Conservation (phyloP, 2,113 vertebrate species). For the Trogon surrucura region DNA sequence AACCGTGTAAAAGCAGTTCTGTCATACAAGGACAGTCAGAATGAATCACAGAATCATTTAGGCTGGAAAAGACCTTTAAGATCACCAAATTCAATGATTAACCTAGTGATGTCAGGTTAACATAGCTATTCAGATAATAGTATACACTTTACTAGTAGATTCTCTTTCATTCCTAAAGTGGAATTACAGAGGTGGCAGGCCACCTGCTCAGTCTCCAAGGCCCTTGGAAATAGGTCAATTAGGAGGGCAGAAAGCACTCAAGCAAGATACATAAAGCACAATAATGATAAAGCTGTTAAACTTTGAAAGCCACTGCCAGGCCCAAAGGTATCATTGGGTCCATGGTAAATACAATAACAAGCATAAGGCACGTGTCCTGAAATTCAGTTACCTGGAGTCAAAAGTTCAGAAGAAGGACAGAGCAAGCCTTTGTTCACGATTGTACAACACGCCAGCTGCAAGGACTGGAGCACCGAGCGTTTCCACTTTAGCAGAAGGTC, state of each 20-base stretch:
- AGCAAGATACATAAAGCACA: background rate
- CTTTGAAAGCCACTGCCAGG: background rate
- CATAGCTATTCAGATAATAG: background rate
- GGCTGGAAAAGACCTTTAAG: too few species aligned
- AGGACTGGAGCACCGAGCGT: background rate
- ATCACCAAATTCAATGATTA: too few species aligned
- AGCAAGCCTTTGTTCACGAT: background rate
- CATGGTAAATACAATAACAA: background rate
- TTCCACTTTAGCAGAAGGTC: background rate
- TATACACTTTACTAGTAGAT: background rate
- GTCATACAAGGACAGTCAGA: background rate
- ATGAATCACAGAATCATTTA: background rate
- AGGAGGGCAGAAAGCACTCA: background rate
- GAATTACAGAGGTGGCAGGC: background rate
- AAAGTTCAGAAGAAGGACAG: background rate
- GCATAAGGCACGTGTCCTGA: background rate
- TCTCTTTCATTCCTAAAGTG: background rate
- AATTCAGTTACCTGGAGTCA: background rate
- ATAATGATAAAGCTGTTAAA: background rate
- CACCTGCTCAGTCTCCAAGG: background rate
- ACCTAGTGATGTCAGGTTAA: too few species aligned
- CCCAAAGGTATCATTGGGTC: background rate
- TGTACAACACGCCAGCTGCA: background rate
- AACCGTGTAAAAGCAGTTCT: background rate
- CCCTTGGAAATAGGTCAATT: background rate